Conservation (phyloP, 2,888 invertebrate species). For the Lydus trimaculatus region DNA sequence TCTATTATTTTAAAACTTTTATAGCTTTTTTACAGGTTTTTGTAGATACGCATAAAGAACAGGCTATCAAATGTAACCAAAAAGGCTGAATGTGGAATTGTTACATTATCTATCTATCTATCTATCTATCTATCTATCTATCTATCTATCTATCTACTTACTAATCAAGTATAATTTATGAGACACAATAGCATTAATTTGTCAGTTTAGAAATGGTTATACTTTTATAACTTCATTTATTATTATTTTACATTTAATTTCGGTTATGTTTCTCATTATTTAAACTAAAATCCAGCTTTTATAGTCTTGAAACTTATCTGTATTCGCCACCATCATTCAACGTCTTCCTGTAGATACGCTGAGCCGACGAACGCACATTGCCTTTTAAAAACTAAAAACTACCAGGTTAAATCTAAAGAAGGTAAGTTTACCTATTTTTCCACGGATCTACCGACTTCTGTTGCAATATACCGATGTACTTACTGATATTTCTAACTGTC, state of each 20-base stretch:
- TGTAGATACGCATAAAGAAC: neutral
- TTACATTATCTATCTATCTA: neutral
- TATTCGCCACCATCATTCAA: constrained; percentile 22
- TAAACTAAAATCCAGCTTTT: neutral
- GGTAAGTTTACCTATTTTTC: neutral
- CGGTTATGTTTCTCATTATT: neutral
- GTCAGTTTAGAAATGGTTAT: neutral
- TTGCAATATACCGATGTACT: no score
- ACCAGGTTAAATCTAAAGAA: neutral
- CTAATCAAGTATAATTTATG: neutral
- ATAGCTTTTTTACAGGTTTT: neutral
- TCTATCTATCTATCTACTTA: neutral
- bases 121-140: neutral
- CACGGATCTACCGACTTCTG: no score
- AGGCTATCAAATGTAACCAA: neutral
- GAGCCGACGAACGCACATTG: constrained; percentile 18
- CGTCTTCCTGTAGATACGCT: constrained; percentile 24
- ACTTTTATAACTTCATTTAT: neutral
- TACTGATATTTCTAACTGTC: no score
- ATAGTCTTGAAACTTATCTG: constrained; percentile 12
- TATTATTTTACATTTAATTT: neutral
- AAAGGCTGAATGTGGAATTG: neutral
- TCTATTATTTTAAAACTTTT: neutral
- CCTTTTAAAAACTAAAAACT: constrained; percentile 3
- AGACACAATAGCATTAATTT: neutral